Evolutionary conservation across 1,140 invertebrate species (phyloP), one percentile per base, ranked within the genome.

Genomic region (Belonocnema kinseyi): DNA sequence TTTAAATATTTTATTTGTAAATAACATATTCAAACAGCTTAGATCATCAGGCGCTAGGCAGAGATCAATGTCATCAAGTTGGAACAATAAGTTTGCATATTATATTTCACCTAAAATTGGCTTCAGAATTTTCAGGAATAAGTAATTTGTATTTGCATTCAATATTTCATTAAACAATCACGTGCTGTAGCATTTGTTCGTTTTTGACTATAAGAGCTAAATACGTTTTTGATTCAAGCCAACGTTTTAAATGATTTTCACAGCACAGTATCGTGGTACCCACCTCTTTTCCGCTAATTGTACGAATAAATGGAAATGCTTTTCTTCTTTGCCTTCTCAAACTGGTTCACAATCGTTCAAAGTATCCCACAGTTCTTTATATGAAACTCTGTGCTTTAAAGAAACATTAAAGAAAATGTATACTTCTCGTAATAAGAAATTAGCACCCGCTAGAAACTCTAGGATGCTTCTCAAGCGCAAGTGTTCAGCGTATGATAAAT

Each of bases 231-330:
- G 90, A 84, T 80, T 90, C 88, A 40, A 83, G 12, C 85, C 86
- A 91, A 74, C 91, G 88, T 14, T 88, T 78, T 13, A 86, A 73
- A 61, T 89, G 87, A 71, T 83, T 50, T 74, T 80, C 77, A 89
- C 86, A 14, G 86, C 86, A 13, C 75, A 50, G 52, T 73, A 82
- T 19, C 72, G 54, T 19, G 86, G 87, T 53, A 91, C 76, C 87
- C 87, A 91, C 76, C 88, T 77, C 12, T 88, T 92, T 26, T 87
- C 50, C 53, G 85, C 87, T 16, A 88, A 70, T 54, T 89, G 78
- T 4, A 87, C 75, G 72, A 91, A 86, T 84, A 85, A 84, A 74
- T 86, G 75, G 75, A 90, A 90, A 74, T 80, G 77, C 1, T 61
- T 75, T 66, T 16, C 4, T 12, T 66, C 26, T 26, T 26, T 26